Conservation (phyloP, 2,113 vertebrate genomes). For the Psophia crepitans region DNA sequence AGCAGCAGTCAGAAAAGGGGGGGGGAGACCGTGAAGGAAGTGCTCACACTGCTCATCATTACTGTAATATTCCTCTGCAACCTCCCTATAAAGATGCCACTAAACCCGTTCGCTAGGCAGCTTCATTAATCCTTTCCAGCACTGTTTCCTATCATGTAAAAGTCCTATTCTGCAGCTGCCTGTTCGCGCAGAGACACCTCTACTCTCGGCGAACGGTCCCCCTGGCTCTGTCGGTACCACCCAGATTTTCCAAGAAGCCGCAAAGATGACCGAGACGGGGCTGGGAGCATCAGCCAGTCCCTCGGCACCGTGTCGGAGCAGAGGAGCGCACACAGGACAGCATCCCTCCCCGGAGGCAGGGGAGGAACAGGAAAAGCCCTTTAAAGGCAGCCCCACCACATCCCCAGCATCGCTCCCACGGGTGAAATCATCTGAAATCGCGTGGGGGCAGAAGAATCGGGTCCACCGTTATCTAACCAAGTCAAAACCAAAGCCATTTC, state of each 20-base stretch:
- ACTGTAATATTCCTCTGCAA: background rate
- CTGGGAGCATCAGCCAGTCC: background rate
- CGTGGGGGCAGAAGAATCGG: background rate
- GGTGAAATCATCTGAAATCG: background rate
- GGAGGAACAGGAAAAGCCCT: background rate
- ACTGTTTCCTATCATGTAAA: fast-evolving
- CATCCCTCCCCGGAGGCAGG: background rate
- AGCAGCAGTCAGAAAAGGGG: background rate
- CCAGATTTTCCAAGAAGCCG: background rate
- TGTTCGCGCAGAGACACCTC: background rate
- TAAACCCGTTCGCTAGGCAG: background rate
- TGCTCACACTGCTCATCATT: background rate
- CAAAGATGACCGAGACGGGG: background rate
- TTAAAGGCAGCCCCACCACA: background rate
- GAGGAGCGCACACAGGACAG: background rate
- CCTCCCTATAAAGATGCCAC: background rate
- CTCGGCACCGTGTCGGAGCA: background rate
- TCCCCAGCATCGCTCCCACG: background rate
- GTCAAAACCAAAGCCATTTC: background rate
- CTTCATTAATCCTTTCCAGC: background rate
- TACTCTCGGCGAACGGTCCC: background rate
- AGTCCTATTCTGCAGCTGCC: background rate
- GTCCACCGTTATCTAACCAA: background rate
- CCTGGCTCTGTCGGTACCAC: background rate
- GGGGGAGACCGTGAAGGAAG: background rate